Conservation (phyloP, 1,140 invertebrate genomes). For the Metaphire vulgaris region DNA sequence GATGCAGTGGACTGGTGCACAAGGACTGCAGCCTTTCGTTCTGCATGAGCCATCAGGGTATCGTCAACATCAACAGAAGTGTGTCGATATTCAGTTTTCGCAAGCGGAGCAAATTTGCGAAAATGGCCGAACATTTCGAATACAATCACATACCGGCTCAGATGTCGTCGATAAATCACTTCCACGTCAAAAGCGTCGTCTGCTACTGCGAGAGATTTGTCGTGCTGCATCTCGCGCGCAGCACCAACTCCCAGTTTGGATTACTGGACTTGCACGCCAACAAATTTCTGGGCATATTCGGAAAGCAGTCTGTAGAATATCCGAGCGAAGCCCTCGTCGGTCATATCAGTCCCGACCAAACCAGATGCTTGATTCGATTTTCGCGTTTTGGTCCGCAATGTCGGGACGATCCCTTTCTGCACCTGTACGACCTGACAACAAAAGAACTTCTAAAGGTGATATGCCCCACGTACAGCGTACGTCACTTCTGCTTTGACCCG, state of each 20-base stretch:
- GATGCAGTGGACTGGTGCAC: slow-evolving; percentile 44
- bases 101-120: slow-evolving; percentile 48
- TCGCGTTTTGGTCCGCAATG: slow-evolving; percentile 28
- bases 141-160: slow-evolving; percentile 53
- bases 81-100: slow-evolving; percentile 47
- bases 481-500: slow-evolving; percentile 49
- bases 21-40: slow-evolving; percentile 50
- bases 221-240: slow-evolving; percentile 46
- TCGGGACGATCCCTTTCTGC: slow-evolving; percentile 2
- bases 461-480: slow-evolving; percentile 38
- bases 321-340: slow-evolving; percentile 47
- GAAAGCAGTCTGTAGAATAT: slow-evolving; percentile 46
- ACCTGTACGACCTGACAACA: slow-evolving; percentile 43
- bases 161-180: slow-evolving; percentile 50
- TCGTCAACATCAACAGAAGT: slow-evolving; percentile 49
- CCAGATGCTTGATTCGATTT: slow-evolving; percentile 44
- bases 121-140: slow-evolving; percentile 53
- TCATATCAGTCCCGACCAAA: slow-evolving; percentile 47
- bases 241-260: slow-evolving; percentile 50
- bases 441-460: slow-evolving; percentile 40
- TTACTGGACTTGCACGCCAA: slow-evolving; percentile 45
- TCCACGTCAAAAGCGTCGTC: slow-evolving; percentile 50
- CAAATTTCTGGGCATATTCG: slow-evolving; percentile 50
- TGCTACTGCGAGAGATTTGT: slow-evolving; percentile 45
- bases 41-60: slow-evolving; percentile 48